Base-by-base conservation (phyloP, 2,888 invertebrate genomes). In the Chromoteleia sp. region DNA sequence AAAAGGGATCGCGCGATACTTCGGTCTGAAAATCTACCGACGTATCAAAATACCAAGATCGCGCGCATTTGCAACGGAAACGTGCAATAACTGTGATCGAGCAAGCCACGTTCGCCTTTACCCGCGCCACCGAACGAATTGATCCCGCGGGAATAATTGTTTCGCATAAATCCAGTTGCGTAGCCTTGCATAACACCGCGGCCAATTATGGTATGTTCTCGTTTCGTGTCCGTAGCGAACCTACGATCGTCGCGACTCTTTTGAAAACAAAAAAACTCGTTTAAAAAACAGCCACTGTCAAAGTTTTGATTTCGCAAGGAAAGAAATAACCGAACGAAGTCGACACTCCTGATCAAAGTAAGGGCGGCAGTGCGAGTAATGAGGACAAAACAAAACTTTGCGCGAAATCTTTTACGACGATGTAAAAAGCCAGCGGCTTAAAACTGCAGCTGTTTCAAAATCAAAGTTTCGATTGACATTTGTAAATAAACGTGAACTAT, bases 61-160 rank as follows among this genome's bases (percentile, higher is more conserved):
- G n/a, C 30, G 52, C 43, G 25, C 45, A 33, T 63, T 63, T 33
- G 25, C 33, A 52, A 52, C 41, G 43, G 19, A 33, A 61, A 10
- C 33, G 43, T 25, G 30, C 59, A 52, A 67, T 67, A 58, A 50
- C 48, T 19, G 48, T 65, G 54, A 63, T 65, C 65, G 65, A 70
- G 39, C 63, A 30, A 74, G 56, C 70, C 54, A 56, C 68, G 58
- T 61, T 71, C 41, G 36, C 61, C 21, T 25, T 61, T 63, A 29
- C 25, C 29, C 41, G 43, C 68, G 17, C 30, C 39, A 41, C 61
- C 74, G 61, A 83, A 82, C 58, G 81, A 84, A 85, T 84, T 74
- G 79, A 61, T 82, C 82, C 76, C 76, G 41, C 58, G 84, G 71
- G 85, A 84, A 75, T 86, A 87, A 88, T 88, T 88, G 87, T 88